Evolutionary conservation across 2,888 invertebrate species (phyloP).

Genomic region (Anticlea derivata): DNA sequence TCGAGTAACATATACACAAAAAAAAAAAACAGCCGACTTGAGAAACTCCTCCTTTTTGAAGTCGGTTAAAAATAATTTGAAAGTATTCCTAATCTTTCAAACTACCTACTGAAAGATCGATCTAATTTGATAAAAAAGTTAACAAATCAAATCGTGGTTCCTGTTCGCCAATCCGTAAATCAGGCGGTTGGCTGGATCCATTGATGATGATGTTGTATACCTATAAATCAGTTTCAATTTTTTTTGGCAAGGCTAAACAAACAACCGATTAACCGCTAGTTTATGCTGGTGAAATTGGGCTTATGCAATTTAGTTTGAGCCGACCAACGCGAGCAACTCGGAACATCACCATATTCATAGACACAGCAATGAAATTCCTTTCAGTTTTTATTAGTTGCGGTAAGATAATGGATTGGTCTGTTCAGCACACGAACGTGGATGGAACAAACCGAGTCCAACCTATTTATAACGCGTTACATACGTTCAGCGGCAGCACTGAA

Average conservation of each 20-base stretch:
- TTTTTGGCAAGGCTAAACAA: background rate
- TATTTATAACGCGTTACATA: conserved; percentile 75
- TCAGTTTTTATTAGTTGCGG: conserved; percentile 76
- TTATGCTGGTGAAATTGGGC: background rate
- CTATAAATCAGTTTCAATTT: too few relatives aligned
- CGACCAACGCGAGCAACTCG: conserved; percentile 22
- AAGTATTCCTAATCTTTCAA: too few relatives aligned
- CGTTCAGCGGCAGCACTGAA: conserved; percentile 67
- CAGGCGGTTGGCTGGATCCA: too few relatives aligned
- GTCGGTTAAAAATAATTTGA: too few relatives aligned
- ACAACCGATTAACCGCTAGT: background rate
- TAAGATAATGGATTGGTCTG: conserved; percentile 77
- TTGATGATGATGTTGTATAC: too few relatives aligned
- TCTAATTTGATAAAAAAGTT: too few relatives aligned
- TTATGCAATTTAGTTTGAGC: conserved; percentile 15
- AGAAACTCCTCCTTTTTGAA: too few relatives aligned
- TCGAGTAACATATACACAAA: too few relatives aligned
- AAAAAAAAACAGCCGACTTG: too few relatives aligned
- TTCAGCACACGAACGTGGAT: conserved; percentile 64
- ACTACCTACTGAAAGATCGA: too few relatives aligned
- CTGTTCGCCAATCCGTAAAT: too few relatives aligned
- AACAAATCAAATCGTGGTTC: too few relatives aligned
- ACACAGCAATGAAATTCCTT: conserved; percentile 64
- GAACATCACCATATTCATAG: conserved; percentile 45
- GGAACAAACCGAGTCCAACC: conserved; percentile 66